Evolutionary conservation across 2,888 invertebrate genomes (phyloP).

Genomic region (Helobdella robusta): DNA sequence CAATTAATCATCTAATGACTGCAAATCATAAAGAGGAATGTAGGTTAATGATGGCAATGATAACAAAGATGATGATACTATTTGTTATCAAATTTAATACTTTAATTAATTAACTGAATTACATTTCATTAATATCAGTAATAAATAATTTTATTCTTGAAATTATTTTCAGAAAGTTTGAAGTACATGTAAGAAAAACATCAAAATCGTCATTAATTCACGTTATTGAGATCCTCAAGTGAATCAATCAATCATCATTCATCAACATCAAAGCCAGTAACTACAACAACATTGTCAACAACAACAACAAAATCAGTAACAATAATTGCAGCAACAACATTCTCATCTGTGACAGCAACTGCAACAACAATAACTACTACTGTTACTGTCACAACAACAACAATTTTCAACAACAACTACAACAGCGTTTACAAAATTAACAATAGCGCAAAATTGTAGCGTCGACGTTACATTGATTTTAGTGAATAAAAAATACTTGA

Average conservation of each 20-base stretch:
- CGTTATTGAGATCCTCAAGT: background rate
- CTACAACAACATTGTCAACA: too few relatives aligned
- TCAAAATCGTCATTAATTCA: background rate
- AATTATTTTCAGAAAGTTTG: background rate
- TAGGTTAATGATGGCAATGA: slow-evolving; percentile 13
- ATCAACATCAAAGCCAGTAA: background rate
- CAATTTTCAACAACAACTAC: slow-evolving; percentile 11
- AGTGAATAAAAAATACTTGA: too few relatives aligned
- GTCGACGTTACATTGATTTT: too few relatives aligned
- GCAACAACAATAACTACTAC: slow-evolving; percentile 11
- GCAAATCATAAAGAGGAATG: too few relatives aligned
- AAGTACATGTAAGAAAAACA: background rate
- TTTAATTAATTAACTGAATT: too few relatives aligned
- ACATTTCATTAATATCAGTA: background rate
- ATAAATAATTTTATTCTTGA: slow-evolving; percentile 1
- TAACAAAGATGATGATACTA: slow-evolving; percentile 7
- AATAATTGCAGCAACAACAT: background rate
- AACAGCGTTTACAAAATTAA: background rate
- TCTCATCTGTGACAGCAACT: background rate
- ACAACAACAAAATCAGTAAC: too few relatives aligned
- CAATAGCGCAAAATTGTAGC: too few relatives aligned
- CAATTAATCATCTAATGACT: too few relatives aligned
- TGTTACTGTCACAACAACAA: slow-evolving; percentile 14
- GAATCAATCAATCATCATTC: background rate
- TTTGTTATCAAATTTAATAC: background rate